A percentile compares a stretch with the other conserved stretches of the same genome.
phyloP scores from a whole-genome alignment of 2,888 invertebrate genomes.

The Graphium colonna region DNA sequence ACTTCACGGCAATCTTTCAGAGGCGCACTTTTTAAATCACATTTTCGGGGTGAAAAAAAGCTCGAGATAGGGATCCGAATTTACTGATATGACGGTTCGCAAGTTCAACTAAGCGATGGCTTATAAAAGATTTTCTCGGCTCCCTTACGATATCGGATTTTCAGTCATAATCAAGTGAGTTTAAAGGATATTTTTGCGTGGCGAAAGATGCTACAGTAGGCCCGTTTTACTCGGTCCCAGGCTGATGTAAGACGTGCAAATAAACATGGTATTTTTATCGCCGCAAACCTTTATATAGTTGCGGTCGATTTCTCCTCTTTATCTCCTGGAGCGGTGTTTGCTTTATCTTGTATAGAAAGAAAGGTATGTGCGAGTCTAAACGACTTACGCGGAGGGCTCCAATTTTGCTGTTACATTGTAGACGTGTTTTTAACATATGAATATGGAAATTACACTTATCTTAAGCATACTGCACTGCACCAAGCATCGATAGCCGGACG shows the following conservation, averaged over 20 bases:
- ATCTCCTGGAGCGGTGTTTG: constrained; percentile 73
- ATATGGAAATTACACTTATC: background rate
- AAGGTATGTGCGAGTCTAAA: constrained; percentile 54
- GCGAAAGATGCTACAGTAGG: constrained; percentile 39
- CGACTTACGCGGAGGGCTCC: constrained; percentile 33
- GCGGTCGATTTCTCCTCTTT: constrained; percentile 78
- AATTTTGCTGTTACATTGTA: constrained; percentile 18
- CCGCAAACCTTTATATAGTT: constrained; percentile 78
- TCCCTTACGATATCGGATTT: constrained; percentile 37
- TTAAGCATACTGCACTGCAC: background rate
- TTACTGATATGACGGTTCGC: constrained; percentile 71
- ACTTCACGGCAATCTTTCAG: constrained; percentile 29
- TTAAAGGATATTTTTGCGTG: constrained; percentile 48
- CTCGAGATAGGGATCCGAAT: constrained; percentile 67
- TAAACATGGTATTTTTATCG: constrained; percentile 79
- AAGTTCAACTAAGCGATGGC: constrained; percentile 51
- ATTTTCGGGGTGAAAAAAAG: constrained; percentile 56
- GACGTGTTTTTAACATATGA: background rate
- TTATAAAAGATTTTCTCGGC: constrained; percentile 41
- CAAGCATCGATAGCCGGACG: background rate
- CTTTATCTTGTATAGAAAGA: constrained; percentile 74
- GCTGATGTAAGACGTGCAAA: constrained; percentile 78
- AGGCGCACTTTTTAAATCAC: constrained; percentile 53
- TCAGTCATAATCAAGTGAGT: constrained; percentile 45
- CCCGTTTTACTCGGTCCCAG: constrained; percentile 49